phyloP scores from a whole-genome alignment of 2,113 vertebrate genomes.

The Leptocoma aspasia region DNA sequence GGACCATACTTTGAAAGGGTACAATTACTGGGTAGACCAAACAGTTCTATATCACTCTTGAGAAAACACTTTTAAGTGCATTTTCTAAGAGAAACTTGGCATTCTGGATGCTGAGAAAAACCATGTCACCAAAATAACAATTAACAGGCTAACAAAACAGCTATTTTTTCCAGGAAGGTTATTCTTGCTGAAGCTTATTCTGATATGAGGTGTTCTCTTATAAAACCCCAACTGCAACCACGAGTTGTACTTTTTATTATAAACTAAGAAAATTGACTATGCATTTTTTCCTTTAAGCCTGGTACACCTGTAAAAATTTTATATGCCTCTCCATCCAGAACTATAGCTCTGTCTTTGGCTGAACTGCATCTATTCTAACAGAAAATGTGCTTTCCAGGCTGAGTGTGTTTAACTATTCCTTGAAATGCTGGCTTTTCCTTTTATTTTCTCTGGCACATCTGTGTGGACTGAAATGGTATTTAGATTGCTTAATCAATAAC shows the following conservation, averaged over 20 bases:
- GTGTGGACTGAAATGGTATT: constrained; percentile 19
- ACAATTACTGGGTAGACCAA: not conserved
- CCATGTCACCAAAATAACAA: not conserved
- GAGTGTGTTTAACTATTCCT: not conserved
- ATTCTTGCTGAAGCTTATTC: not conserved
- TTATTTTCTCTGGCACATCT: not conserved
- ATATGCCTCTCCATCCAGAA: not conserved
- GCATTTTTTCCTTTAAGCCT: not conserved
- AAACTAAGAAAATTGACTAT: not conserved
- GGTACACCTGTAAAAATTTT: not conserved
- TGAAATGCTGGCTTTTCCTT: not conserved
- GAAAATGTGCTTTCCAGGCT: not conserved
- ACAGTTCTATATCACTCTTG: not conserved
- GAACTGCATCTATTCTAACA: not conserved
- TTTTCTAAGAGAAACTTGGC: not conserved
- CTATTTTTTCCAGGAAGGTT: not conserved
- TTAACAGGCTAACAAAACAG: not conserved
- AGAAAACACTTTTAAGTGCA: not conserved
- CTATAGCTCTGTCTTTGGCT: not conserved
- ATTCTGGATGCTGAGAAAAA: not conserved
- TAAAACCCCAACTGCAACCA: not conserved
- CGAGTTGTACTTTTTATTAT: not conserved
- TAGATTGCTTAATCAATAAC: constrained; percentile 43
- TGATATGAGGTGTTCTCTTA: not conserved
- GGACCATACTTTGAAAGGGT: not conserved